A percentile compares a stretch with the other conserved stretches of the same genome.
These are phyloP conservation scores for Meghimatium bilineatum DNA, from an alignment of 2,888 invertebrate genomes.

Conservation along the genomic window DNA sequence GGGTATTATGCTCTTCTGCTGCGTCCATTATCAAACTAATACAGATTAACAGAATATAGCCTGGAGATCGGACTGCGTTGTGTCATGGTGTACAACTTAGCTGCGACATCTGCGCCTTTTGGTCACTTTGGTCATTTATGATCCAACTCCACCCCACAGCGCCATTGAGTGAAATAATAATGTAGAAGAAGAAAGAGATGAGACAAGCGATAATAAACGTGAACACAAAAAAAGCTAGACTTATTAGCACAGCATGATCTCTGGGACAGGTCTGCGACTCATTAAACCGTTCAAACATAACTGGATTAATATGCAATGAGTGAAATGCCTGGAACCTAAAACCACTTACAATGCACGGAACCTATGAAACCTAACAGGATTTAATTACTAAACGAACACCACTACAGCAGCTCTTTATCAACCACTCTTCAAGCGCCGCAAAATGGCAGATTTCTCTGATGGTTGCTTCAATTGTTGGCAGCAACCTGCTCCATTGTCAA, in stretches of 20 bases:
- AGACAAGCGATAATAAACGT: not conserved
- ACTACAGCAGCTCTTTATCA: not conserved
- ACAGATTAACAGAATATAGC: too few species aligned
- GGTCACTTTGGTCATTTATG: too few species aligned
- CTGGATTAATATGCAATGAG: not conserved
- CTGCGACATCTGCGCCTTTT: too few species aligned
- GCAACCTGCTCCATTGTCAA: not conserved
- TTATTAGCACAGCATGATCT: not conserved
- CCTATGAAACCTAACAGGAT: not conserved
- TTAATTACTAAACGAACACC: constrained; percentile 14
- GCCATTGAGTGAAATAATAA: too few species aligned
- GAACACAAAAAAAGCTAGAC: too few species aligned
- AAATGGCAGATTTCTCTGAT: constrained; percentile 25
- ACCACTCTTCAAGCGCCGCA: not conserved
- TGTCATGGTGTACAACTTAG: too few species aligned
- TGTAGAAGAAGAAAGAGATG: not conserved
- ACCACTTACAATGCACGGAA: not conserved
- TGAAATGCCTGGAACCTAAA: not conserved
- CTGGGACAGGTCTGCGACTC: not conserved
- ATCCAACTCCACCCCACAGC: too few species aligned
- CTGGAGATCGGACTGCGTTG: too few species aligned
- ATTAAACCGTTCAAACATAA: not conserved
- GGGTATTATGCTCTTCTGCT: too few species aligned
- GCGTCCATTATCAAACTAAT: too few species aligned
- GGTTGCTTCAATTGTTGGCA: constrained; percentile 5